These are phyloP conservation scores for Eucriotettix oculatus DNA, from an alignment of 2,888 invertebrate genomes.

Conservation along the genomic window DNA sequence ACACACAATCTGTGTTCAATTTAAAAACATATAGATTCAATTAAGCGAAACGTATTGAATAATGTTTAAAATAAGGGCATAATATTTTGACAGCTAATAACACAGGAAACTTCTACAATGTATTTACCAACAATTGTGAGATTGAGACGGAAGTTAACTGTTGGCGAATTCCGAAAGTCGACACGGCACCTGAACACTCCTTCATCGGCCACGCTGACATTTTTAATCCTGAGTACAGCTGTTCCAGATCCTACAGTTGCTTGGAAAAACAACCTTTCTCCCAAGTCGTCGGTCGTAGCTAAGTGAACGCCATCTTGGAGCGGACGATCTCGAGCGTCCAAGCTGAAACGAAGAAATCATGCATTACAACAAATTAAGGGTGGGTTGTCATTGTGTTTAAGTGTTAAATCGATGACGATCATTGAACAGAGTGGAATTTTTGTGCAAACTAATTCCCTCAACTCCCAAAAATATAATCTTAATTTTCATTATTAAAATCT, in stretches of 20 bases:
- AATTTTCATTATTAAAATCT: too few relatives aligned
- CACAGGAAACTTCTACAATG: background rate
- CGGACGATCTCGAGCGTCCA: conserved; percentile 60
- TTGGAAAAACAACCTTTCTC: conserved; percentile 55
- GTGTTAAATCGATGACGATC: too few relatives aligned
- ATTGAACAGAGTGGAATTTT: too few relatives aligned
- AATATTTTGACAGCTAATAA: too few relatives aligned
- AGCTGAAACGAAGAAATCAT: conserved; percentile 29
- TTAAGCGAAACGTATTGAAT: too few relatives aligned
- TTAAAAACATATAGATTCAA: too few relatives aligned
- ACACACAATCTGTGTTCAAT: too few relatives aligned
- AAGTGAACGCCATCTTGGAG: conserved; percentile 50
- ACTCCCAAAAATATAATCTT: too few relatives aligned
- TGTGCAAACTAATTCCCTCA: too few relatives aligned
- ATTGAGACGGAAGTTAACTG: conserved; percentile 70
- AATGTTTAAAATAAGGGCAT: too few relatives aligned
- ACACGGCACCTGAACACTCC: conserved; percentile 77
- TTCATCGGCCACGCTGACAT: conserved; percentile 55
- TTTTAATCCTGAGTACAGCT: conserved; percentile 55
- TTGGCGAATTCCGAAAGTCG: conserved; percentile 78
- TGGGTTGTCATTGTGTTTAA: too few relatives aligned
- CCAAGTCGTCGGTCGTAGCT: conserved; percentile 62
- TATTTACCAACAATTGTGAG: conserved; percentile 73
- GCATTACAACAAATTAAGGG: too few relatives aligned
- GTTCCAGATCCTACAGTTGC: conserved; percentile 27